Evolutionary conservation across 2,113 vertebrate genomes (phyloP).

Genomic region (Calidris pugnax): DNA sequence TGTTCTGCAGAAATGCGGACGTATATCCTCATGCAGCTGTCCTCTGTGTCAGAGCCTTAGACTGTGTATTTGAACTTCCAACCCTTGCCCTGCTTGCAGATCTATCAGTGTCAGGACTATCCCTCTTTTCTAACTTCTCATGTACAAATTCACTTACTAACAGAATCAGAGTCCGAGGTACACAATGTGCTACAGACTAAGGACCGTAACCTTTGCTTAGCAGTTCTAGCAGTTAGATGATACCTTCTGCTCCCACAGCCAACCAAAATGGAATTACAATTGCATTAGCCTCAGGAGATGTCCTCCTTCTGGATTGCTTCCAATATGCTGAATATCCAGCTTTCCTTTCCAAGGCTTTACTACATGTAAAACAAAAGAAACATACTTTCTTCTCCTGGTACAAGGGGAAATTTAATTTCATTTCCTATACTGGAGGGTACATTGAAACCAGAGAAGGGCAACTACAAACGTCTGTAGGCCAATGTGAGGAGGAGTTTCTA

Average conservation of each 20-base stretch:
- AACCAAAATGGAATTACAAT: background rate
- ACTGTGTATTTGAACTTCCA: background rate
- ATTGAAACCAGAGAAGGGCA: background rate
- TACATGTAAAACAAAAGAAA: background rate
- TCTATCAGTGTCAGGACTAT: background rate
- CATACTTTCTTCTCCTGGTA: background rate
- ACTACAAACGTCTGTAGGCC: rapidly evolving
- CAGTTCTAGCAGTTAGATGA: background rate
- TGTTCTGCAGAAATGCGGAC: background rate
- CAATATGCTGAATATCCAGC: background rate
- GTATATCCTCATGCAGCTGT: background rate
- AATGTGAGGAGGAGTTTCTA: background rate
- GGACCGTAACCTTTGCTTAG: background rate
- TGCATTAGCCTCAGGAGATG: background rate
- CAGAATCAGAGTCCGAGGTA: background rate
- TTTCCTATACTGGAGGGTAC: background rate
- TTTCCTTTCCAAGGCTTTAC: background rate
- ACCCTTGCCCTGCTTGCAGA: background rate
- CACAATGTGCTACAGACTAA: background rate
- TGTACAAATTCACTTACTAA: background rate
- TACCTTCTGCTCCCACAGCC: background rate
- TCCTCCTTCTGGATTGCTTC: background rate
- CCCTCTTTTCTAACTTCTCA: background rate
- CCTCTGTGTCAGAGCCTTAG: background rate
- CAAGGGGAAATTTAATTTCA: background rate